Percentiles rank a stretch among this genome's conserved stretches.
phyloP scores from a whole-genome alignment of 2,797 vertebrate species.

The Mallotus villosus region DNA sequence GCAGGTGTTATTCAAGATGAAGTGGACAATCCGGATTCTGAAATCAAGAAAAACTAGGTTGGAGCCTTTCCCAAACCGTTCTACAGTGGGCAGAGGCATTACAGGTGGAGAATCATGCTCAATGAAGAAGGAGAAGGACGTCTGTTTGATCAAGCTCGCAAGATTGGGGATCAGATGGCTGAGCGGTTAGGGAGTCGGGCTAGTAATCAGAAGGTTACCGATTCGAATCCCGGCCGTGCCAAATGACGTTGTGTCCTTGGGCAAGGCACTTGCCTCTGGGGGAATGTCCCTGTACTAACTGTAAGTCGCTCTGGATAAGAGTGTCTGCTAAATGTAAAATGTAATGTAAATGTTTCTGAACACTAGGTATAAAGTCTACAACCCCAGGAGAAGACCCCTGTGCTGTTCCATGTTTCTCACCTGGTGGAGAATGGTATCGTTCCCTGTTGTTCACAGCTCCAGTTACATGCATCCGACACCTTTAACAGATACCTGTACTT shows the following conservation, averaged over 20 bases:
- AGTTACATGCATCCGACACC: slow-evolving; percentile 78
- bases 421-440: slow-evolving; percentile 69
- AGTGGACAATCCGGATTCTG: slow-evolving; percentile 88
- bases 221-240: too few species aligned
- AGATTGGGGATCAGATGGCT: too few species aligned
- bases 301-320: too few species aligned
- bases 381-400: neutral
- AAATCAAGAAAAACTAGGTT: slow-evolving; percentile 42
- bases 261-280: too few species aligned
- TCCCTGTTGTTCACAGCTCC: slow-evolving; percentile 69
- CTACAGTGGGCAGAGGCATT: too few species aligned
- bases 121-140: too few species aligned
- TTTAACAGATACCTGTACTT: slow-evolving; percentile 81
- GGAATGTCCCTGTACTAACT: too few species aligned
- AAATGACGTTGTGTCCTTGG: too few species aligned
- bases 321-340: too few species aligned
- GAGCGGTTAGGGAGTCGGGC: too few species aligned
- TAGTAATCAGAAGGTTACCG: too few species aligned
- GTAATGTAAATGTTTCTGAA: neutral
- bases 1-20: slow-evolving; percentile 76
- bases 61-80: neutral
- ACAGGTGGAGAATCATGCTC: too few species aligned
- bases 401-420: slow-evolving; percentile 45
- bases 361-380: neutral
- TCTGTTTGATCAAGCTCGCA: neutral